Conservation (phyloP, 1,140 invertebrate genomes). For the Mycetomoellerius zeteki region DNA sequence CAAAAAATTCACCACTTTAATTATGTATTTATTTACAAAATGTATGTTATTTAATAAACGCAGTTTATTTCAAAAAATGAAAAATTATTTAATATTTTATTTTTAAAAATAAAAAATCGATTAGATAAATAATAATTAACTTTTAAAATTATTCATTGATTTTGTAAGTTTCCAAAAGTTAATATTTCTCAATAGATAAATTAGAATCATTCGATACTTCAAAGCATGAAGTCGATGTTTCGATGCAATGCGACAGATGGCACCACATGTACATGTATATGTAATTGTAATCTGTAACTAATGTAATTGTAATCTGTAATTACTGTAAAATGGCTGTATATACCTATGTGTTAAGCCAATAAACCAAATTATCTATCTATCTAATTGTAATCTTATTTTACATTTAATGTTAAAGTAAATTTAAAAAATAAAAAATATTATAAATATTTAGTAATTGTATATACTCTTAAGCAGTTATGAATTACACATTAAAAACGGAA, state of each 20-base stretch:
- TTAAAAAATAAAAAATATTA: not conserved
- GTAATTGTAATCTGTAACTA: too few species aligned
- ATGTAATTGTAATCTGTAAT: too few species aligned
- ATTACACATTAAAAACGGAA: not conserved
- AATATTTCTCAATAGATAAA: slow-evolving; percentile 33
- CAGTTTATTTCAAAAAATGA: not conserved
- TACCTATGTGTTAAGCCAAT: too few species aligned
- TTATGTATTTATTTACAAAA: slow-evolving; percentile 6
- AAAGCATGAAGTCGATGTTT: slow-evolving; percentile 3
- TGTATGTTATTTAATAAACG: not conserved
- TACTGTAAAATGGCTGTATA: too few species aligned
- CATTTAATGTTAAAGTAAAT: not conserved
- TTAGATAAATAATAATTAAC: slow-evolving; percentile 14
- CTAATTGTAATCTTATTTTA: slow-evolving; percentile 13
- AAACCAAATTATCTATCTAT: too few species aligned
- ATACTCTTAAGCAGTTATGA: not conserved
- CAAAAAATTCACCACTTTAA: slow-evolving; percentile 32
- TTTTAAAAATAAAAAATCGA: not conserved
- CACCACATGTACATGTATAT: not conserved
- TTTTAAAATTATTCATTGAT: not conserved
- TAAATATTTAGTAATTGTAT: not conserved
- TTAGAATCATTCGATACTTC: slow-evolving; percentile 25
- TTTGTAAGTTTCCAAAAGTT: not conserved
- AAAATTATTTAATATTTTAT: not conserved
- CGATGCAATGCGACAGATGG: slow-evolving; percentile 9